Base-by-base conservation (phyloP, 2,797 vertebrate genomes). In the Mormyrops boulengeri region DNA sequence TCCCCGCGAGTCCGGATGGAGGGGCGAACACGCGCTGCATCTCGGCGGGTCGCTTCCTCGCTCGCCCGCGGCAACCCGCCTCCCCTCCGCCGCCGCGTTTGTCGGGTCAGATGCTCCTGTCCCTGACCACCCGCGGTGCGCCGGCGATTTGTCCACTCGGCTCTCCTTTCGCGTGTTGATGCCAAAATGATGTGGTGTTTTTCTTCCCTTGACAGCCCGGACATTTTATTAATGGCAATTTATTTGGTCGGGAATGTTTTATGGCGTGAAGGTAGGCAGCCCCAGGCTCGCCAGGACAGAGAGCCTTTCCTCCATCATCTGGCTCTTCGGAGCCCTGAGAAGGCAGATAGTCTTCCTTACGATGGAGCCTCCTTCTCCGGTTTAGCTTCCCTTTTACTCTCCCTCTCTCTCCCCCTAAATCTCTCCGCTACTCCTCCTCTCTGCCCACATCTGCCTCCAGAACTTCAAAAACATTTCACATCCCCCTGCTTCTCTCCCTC, bases 401-500 rank as follows among this genome's bases (percentile, higher is more conserved):
- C 90, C 90, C 88, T 87, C 92, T 88, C 52, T 26, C 14, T 22
- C 73, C 49, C 44, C 89, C 91, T 8, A 55, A 85, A 84, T 30
- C 88, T 82, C 88, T 52, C 11, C 6, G 38, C 55, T 30, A 88
- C 91, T 38, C 60, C 85, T 49, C 47, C 73, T 5, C 52, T 22
- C 80, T 87, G 88, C 52, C 90, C 87, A 90, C 93, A 60, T 90
- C 89, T 88, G 52, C 41, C 77, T 57, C 52, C n/a, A 49, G 52
- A 88, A 57, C 69, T 82, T 87, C 85, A 80, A 82, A 90, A 88
- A 90, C 50, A 44, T 60, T 82, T 88, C 41, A 60, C 77, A 53
- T 55, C 84, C 85, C 38, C 77, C 7, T 69, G 69, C 26, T 80
- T 47, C 88, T 19, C 66, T 26, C 82, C 47, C 38, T 85, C 30